Base-by-base conservation (phyloP, 2,888 invertebrate genomes). In the Eupithecia insigniata region DNA sequence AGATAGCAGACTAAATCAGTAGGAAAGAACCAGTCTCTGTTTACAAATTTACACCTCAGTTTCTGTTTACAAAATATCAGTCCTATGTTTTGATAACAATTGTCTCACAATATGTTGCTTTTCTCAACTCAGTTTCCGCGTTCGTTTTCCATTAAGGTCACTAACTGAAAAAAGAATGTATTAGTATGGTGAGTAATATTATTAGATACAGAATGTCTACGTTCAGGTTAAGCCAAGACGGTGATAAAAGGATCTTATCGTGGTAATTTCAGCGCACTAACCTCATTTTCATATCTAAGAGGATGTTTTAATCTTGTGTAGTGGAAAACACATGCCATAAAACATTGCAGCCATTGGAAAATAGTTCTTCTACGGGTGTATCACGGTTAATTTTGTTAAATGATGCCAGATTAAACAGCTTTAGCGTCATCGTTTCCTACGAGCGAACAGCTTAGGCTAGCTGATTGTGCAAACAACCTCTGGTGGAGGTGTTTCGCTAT, bases 401-500 rank as follows among this genome's bases (percentile, higher is more conserved):
- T 36, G 12, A 64, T 32, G 64, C 14, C 68, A 39, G 22, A 28
- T 55, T 51, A 70, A 72, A 69, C 70, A 67, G 51, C 60, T 68
- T 75, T 66, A 67, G 64, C 61, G 61, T 72, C 72, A 66, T 71
- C 65, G 67, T 62, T 36, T 18, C 60, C 39, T 55, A 55, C 34
- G 22, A 66, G 22, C 75, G 62, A 66, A 66, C 61, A 36, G 36
- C 68, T 71, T 39, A 26, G 43, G 66, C 61, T 39, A 62, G 66
- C 43, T 68, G 60, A 80, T 85, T 85, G 84, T 81, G 84, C 78
- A 85, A 85, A 83, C 83, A 82, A 78, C 78, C 77, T 75, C 77
- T 67, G 76, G 66, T 76, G 69, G 74, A 75, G 76, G 73, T 73
- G 75, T 75, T 77, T 71, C 75, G 66, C 22, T 76, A 74, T 81